Base-by-base conservation (phyloP, 2,888 invertebrate species). In the Perdita meconis region DNA sequence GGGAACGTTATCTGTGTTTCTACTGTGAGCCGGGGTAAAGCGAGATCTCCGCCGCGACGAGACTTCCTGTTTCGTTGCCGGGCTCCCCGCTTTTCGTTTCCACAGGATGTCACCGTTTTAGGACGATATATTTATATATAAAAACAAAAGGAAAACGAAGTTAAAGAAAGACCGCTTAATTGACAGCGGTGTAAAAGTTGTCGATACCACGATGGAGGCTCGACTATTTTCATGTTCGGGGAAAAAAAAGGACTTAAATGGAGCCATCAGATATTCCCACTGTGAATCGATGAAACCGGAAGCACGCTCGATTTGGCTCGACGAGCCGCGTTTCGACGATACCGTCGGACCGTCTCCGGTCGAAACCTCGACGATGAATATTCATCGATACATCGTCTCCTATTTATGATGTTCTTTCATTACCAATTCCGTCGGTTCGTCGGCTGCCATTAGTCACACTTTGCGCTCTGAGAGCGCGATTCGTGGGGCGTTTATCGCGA, bases 401-500 rank as follows among this genome's bases (percentile, higher is more conserved):
- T 75, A 73, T 75, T 75, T 75, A 75, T 68, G 75, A 75, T 63
- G 53, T 77, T 68, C 75, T 69, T 75, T 82, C 76, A 80, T 81
- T 81, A 81, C 74, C 81, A 70, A 81, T 81, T 82, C 76, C 67
- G 78, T 80, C 66, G 65, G 76, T 72, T 76, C 82, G 76, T 56
- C 80, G 65, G 40, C 55, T 68, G 66, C 74, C 81, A 69, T 82
- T 82, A 75, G 82, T 82, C 80, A 79, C 81, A 81, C 71, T 73
- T 82, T 66, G 66, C 76, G 68, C 76, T 44, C 64, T 80, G 79
- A 67, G 65, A 78, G 75, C 80, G 75, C 80, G 82, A 83, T 83
- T 81, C 69, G 74, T 22, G 47, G 61, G 68, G 75, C 82, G 82
- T 84, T 84, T 84, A 84, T 84, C 84, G 75, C 70, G 75, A 76